Evolutionary conservation across 2,113 vertebrate genomes (phyloP).

Genomic region (rabbit (Oryctolagus cuniculus)): mOryCun1.1 NC_091439.1:35079001-35079500

Average conservation of each 20-base stretch:
- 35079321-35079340: background rate
- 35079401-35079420: background rate
- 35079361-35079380: background rate
- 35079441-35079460: background rate
- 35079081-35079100: background rate
- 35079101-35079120: background rate
- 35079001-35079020: background rate
- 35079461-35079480: background rate
- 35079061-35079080: background rate
- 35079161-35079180: background rate
- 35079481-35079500: background rate
- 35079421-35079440: background rate
- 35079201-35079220: background rate
- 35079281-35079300: rapidly evolving
- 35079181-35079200: background rate
- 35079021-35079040: background rate
- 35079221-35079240: background rate
- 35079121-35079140: background rate
- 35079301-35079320: background rate
- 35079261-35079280: background rate
- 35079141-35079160: background rate
- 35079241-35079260: background rate
- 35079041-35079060: background rate
- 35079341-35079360: background rate
- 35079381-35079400: background rate